Conservation (phyloP, 64 coral and sea anemone genomes). For the Trachythela sp. region DNA sequence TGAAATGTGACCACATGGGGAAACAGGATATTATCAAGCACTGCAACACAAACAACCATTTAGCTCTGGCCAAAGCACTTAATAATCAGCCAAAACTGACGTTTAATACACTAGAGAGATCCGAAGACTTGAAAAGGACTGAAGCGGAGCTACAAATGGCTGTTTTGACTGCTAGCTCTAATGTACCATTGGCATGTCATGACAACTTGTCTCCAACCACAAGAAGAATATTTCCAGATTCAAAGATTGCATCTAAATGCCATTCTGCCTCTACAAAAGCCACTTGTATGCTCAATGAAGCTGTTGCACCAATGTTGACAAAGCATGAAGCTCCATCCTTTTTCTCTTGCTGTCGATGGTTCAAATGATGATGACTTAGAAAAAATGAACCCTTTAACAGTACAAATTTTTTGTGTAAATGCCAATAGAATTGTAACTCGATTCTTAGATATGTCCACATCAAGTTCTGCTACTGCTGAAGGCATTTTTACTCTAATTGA, state of each 20-base stretch:
- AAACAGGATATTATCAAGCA: not conserved
- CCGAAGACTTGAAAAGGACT: constrained; percentile 19
- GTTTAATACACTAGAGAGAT: constrained; percentile 28
- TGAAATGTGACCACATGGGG: constrained; percentile 45
- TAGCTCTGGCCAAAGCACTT: not conserved
- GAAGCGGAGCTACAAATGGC: not conserved
- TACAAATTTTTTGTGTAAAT: constrained; percentile 50
- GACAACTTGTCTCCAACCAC: not conserved
- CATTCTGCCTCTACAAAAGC: constrained; percentile 42
- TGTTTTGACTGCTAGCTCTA: constrained; percentile 34
- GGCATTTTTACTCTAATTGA: constrained; percentile 45
- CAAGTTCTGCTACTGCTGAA: constrained; percentile 43
- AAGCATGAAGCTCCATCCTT: constrained; percentile 45
- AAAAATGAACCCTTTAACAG: constrained; percentile 56
- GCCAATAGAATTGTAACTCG: constrained; percentile 24
- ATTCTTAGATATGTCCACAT: constrained; percentile 49
- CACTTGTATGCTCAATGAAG: constrained; percentile 41
- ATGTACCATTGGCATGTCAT: constrained; percentile 30
- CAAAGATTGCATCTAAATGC: constrained; percentile 33
- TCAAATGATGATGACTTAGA: constrained; percentile 59
- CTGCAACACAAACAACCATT: not conserved
- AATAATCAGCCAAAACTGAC: not conserved
- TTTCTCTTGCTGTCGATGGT: constrained; percentile 49
- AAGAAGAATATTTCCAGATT: constrained; percentile 28
- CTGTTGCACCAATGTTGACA: constrained; percentile 38